Percentiles rank a stretch among this genome's conserved stretches.
These are phyloP conservation scores for Anagrus nilaparvatae DNA, from an alignment of 1,140 invertebrate genomes.

Conservation along the genomic window DNA sequence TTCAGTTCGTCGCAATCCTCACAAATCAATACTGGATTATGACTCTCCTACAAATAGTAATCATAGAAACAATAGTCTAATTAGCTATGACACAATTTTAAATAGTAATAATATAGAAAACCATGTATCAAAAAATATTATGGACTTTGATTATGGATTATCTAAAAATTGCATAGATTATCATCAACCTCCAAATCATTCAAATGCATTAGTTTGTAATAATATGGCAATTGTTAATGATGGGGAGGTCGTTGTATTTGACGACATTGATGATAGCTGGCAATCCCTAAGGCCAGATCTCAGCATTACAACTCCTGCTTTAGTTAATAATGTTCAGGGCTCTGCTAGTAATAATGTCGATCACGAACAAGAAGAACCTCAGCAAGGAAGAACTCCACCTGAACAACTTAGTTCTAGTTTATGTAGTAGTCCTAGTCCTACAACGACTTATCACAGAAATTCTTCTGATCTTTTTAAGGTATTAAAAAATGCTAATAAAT, in stretches of 20 bases:
- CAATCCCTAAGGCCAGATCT: slow-evolving; percentile 42
- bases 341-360: slow-evolving; percentile 23
- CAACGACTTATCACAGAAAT: slow-evolving; percentile 38
- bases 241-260: slow-evolving; percentile 69
- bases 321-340: slow-evolving; percentile 21
- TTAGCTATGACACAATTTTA: slow-evolving; percentile 38
- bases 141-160: slow-evolving; percentile 38
- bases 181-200: slow-evolving; percentile 36
- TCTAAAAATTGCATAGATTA: slow-evolving; percentile 41
- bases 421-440: slow-evolving; percentile 39
- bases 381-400: slow-evolving; percentile 29
- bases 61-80: slow-evolving; percentile 31
- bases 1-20: slow-evolving; percentile 43
- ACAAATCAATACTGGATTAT: slow-evolving; percentile 38
- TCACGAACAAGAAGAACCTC: slow-evolving; percentile 27
- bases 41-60: slow-evolving; percentile 38
- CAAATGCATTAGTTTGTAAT: too few species aligned
- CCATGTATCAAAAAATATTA: slow-evolving; percentile 38
- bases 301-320: slow-evolving; percentile 13
- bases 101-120: slow-evolving; percentile 44
- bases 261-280: slow-evolving; percentile 70
- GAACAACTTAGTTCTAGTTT: slow-evolving; percentile 36
- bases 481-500: slow-evolving; percentile 8
- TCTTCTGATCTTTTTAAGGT: slow-evolving; percentile 47
- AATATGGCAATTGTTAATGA: slow-evolving; percentile 50